Conservation (phyloP, 2,797 vertebrate genomes). For the Squalus acanthias region DNA sequence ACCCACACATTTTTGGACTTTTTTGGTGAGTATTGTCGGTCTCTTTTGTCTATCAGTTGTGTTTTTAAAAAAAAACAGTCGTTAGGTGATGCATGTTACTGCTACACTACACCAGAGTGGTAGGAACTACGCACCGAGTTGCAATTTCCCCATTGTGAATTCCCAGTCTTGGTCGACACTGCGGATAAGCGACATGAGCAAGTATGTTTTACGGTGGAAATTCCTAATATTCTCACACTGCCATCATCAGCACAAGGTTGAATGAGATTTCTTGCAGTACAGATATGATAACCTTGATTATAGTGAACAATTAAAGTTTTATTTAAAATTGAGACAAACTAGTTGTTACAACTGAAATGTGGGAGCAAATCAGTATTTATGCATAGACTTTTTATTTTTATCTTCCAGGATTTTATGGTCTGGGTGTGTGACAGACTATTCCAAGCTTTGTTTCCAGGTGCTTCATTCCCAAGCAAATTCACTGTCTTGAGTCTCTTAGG, state of each 20-base stretch:
- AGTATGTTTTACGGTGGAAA: background rate
- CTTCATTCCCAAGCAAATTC: conserved; percentile 82
- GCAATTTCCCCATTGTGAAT: too few relatives aligned
- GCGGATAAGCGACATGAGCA: too few relatives aligned
- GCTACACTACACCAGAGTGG: too few relatives aligned
- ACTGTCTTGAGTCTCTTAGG: conserved; percentile 77
- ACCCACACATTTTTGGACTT: too few relatives aligned
- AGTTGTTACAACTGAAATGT: background rate
- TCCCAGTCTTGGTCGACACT: too few relatives aligned
- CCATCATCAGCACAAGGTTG: background rate
- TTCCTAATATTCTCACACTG: background rate
- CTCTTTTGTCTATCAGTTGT: too few relatives aligned
- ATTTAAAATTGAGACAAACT: background rate
- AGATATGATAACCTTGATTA: background rate
- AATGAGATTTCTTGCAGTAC: background rate
- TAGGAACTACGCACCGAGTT: too few relatives aligned
- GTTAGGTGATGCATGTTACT: too few relatives aligned
- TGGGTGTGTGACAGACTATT: conserved; percentile 75
- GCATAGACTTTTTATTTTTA: conserved; percentile 36
- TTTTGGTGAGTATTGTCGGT: too few relatives aligned
- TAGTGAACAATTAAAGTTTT: background rate
- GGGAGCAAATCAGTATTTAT: background rate
- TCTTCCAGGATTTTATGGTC: conserved; percentile 73
- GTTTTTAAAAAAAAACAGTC: too few relatives aligned
- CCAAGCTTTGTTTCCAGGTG: conserved; percentile 75